Base-by-base conservation (phyloP, 2,113 vertebrate genomes). In the Pithys albifrons region DNA sequence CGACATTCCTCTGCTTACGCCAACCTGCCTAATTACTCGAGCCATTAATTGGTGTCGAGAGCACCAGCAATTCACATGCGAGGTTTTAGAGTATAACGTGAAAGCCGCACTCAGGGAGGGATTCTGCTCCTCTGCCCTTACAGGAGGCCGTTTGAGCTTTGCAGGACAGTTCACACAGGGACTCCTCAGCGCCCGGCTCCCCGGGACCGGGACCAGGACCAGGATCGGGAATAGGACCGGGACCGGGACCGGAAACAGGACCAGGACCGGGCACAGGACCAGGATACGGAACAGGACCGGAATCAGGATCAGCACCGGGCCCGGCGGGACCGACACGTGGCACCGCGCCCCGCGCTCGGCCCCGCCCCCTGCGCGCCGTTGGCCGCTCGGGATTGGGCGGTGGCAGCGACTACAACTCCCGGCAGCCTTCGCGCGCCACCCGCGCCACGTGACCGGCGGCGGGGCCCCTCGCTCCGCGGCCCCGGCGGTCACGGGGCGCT, bases 141-240 rank as follows among this genome's bases (percentile, higher is more conserved):
- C 33, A 4, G 0, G 49, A 28, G 29, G 35, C 51, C 2, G 4
- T 0, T 1, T 1, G 31, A 20, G 52, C 58, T 27, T 1, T 1
- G 37, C 46, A 1, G 23, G 8, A 31, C 5, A 4, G 27, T 0
- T 41, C 59, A 0, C 17, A 0, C 4, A 1, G 19, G 24, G 24
- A 37, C 24, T 61, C 35, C 59, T 39, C 35, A 7, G n/a, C 59
- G 35, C 58, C 48, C 20, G 59, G 35, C 24, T 19, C 35, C 61
- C 3, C 35, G 59, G 37, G 59, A 39, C 5, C 11, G 12, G 35
- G 16, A 39, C 6, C 33, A 12, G 57, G 23, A 7, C 17, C 17
- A 37, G 8, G 61, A n/a, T 9, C 19, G 19, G 33, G 33, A 55
- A 24, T 23, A 15, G 22, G 57, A 20, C 10, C n/a, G n/a, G 57